Conservation (phyloP, 2,797 vertebrate genomes). For the Furcifer pardalis region DNA sequence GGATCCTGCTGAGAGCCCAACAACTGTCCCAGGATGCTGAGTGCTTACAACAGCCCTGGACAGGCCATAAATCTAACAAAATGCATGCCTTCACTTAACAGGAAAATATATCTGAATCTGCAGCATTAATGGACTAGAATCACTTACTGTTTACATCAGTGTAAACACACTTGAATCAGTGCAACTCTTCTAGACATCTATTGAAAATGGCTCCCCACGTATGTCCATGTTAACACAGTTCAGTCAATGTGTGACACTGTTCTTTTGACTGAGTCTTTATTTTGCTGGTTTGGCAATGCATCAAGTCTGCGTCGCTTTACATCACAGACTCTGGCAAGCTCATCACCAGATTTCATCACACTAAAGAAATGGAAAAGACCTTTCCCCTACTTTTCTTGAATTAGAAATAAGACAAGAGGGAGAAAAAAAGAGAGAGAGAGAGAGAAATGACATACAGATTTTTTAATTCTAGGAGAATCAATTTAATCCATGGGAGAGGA, state of each 20-base stretch:
- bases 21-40: not conserved
- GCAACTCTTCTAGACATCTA: not conserved
- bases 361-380: constrained; percentile 7
- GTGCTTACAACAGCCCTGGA: not conserved
- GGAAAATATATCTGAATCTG: constrained; percentile 10
- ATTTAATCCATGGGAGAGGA: not conserved
- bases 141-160: constrained; percentile 15
- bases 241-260: constrained; percentile 51
- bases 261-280: constrained; percentile 36
- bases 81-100: constrained; percentile 18
- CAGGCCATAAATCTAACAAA: not conserved
- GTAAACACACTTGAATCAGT: not conserved
- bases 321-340: constrained; percentile 57
- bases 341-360: constrained; percentile 46
- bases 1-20: not conserved
- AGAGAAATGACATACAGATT: too few relatives aligned
- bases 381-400: not conserved
- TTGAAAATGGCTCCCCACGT: not conserved
- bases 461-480: not conserved
- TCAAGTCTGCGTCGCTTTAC: constrained; percentile 49
- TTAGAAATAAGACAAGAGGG: too few relatives aligned
- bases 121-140: not conserved
- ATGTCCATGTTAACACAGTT: constrained; percentile 26
- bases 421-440: too few relatives aligned
- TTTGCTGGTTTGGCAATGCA: constrained; percentile 58